Evolutionary conservation across 2,888 invertebrate genomes (phyloP).

Genomic region (Doris montereyensis): DNA sequence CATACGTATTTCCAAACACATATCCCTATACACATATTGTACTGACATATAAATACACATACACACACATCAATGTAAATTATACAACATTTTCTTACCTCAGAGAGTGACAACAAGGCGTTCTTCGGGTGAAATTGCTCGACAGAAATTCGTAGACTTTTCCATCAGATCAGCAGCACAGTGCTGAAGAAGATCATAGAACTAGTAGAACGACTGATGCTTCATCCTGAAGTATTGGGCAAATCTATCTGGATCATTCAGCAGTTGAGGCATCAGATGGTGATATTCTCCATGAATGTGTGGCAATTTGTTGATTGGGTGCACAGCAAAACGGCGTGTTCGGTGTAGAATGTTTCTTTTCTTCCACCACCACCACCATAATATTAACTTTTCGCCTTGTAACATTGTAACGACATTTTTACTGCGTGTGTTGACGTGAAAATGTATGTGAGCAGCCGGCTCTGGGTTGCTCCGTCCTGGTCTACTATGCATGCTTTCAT

Average conservation of each 20-base stretch:
- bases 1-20: too few relatives aligned
- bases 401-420: constrained; percentile 1
- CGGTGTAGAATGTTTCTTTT: too few relatives aligned
- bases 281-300: constrained; percentile 30
- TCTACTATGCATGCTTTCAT: constrained; percentile 29
- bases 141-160: constrained; percentile 15
- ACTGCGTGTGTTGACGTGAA: neutral
- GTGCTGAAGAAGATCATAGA: constrained; percentile 32
- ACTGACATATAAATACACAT: too few relatives aligned
- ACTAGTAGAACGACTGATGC: constrained; percentile 16
- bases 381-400: too few relatives aligned
- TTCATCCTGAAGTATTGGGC: constrained; percentile 15
- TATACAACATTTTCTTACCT: too few relatives aligned
- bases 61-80: too few relatives aligned
- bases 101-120: constrained; percentile 31
- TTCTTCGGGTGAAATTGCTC: constrained; percentile 28
- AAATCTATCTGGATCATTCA: constrained; percentile 16
- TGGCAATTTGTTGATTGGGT: constrained; percentile 26
- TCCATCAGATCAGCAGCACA: constrained; percentile 28
- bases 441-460: constrained; percentile 13
- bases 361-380: too few relatives aligned
- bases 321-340: constrained; percentile 32
- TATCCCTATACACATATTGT: too few relatives aligned
- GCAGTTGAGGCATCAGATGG: constrained; percentile 26
- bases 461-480: neutral